Conservation (phyloP, 2,888 invertebrate genomes). For the Parnassius orleans region DNA sequence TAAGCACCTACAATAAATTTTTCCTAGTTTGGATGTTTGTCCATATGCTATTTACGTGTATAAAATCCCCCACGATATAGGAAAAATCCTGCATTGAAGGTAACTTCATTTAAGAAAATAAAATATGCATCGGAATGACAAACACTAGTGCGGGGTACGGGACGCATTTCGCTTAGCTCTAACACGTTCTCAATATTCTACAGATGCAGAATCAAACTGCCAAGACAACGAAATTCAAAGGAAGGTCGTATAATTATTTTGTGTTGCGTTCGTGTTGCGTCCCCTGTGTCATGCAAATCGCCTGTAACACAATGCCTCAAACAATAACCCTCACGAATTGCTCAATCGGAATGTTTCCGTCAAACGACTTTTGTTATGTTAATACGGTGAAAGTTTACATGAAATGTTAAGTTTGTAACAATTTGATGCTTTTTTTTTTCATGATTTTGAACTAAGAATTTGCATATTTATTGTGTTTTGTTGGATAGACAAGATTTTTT, state of each 20-base stretch:
- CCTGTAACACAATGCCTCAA: slow-evolving; percentile 33
- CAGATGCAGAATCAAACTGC: background rate
- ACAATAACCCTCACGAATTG: slow-evolving; percentile 55
- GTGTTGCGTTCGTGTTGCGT: slow-evolving; percentile 6
- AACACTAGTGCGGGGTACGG: no score
- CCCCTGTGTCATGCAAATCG: slow-evolving; percentile 26
- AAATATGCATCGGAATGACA: no score
- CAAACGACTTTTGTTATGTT: slow-evolving; percentile 54
- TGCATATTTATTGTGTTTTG: no score
- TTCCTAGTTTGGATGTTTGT: no score
- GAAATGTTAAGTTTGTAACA: slow-evolving; percentile 1
- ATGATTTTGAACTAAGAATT: no score
- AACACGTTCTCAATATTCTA: background rate
- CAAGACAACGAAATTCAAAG: slow-evolving; percentile 6
- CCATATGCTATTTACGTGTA: no score
- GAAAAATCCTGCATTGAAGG: no score
- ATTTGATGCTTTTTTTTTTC: background rate
- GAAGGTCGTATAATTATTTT: slow-evolving; percentile 4
- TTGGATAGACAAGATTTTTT: no score
- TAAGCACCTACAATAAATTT: no score
- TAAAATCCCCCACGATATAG: no score
- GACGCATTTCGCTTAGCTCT: no score
- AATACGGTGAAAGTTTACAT: slow-evolving; percentile 61
- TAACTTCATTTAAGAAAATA: no score
- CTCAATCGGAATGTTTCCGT: slow-evolving; percentile 52